A percentile compares a stretch with the other conserved stretches of the same genome.
These are phyloP conservation scores for Osmerus mordax DNA, from an alignment of 2,113 vertebrate genomes.

Conservation along the genomic window DNA sequence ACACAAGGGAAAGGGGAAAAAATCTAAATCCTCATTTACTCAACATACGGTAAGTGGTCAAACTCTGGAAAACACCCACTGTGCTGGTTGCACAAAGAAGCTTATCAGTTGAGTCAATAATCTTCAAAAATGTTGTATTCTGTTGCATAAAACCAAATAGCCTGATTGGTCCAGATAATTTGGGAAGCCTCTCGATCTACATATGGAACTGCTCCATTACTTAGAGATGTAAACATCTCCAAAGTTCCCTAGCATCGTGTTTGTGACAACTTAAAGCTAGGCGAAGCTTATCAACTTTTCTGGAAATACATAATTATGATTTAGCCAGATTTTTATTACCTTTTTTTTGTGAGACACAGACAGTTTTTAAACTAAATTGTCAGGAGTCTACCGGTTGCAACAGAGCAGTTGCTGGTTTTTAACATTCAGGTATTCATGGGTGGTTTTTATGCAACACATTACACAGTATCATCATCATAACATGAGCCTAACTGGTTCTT, in stretches of 20 bases:
- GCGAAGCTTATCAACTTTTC: no score
- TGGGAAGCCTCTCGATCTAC: slow-evolving; percentile 7
- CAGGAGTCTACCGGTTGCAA: no score
- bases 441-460: slow-evolving; percentile 62
- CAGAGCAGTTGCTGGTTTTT: no score
- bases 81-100: slow-evolving; percentile 71
- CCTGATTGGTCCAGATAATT: neutral
- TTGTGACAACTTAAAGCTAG: no score
- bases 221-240: no score
- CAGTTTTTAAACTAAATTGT: no score
- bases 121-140: slow-evolving; percentile 45
- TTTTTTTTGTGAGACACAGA: no score
- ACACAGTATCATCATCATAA: slow-evolving; percentile 28
- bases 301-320: no score
- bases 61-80: slow-evolving; percentile 34
- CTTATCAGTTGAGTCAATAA: slow-evolving; percentile 25
- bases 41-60: slow-evolving; percentile 69
- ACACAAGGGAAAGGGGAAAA: slow-evolving; percentile 8
- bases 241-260: no score
- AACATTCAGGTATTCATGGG: no score
- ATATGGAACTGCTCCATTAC: neutral
- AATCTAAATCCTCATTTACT: slow-evolving; percentile 25
- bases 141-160: slow-evolving; percentile 55
- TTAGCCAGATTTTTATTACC: no score
- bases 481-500: slow-evolving; percentile 50